phyloP scores from a whole-genome alignment of 2,113 vertebrate species.

The Myrmophylax atrothorax region DNA sequence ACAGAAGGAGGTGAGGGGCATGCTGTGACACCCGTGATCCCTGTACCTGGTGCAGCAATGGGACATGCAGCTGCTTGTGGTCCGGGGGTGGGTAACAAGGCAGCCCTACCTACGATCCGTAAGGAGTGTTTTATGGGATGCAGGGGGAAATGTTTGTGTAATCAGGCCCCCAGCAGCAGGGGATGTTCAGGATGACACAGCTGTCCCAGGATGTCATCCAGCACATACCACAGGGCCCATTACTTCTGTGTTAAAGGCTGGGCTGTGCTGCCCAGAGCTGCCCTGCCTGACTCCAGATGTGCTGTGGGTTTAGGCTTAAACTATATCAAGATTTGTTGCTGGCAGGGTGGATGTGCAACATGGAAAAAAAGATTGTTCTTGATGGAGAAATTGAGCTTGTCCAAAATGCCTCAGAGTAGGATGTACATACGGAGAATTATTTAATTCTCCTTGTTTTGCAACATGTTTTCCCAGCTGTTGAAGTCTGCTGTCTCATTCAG shows the following conservation, averaged over 20 bases:
- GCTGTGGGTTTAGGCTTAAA: neutral
- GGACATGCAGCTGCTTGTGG: neutral
- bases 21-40: neutral
- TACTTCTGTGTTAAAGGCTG: neutral
- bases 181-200: neutral
- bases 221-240: neutral
- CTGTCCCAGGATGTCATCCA: neutral
- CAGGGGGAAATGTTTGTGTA: neutral
- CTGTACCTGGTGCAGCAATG: neutral
- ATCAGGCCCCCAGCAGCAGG: neutral
- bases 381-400: slow-evolving; percentile 32
- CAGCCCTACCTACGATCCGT: neutral
- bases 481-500: slow-evolving; percentile 56
- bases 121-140: neutral
- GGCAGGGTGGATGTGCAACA: neutral
- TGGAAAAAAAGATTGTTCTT: neutral
- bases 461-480: slow-evolving; percentile 70
- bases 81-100: neutral
- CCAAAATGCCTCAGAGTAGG: slow-evolving; percentile 51
- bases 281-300: neutral
- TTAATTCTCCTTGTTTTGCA: slow-evolving; percentile 71
- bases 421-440: slow-evolving; percentile 67
- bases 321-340: neutral
- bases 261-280: neutral
- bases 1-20: neutral